Evolutionary conservation across 2,888 invertebrate genomes (phyloP), one percentile per base, ranked within the genome.

Genomic region (Ophraella communa): DNA sequence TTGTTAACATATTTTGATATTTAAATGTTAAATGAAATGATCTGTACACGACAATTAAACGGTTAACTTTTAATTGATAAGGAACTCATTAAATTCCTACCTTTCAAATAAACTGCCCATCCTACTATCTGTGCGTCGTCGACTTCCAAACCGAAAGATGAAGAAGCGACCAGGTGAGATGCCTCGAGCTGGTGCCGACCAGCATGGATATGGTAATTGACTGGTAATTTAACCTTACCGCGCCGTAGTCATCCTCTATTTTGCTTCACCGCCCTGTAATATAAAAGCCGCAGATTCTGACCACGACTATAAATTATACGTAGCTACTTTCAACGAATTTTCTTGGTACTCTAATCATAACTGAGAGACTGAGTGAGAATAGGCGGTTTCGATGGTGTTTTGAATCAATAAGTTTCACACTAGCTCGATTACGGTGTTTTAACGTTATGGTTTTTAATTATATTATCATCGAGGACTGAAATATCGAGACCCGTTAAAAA

Each of bases 231-330:
- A 76, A 77, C 77, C 76, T 75, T 62, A 56, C 60, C 55, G 55
- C 44, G 56, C 52, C 61, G 56, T 52, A 30, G 39, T 23, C 14
- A 45, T 27, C 57, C 53, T 63, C 53, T 63, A 63, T 55, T 77
- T 77, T 75, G 66, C 73, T 73, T 69, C 68, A 77, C 80, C 80
- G 81, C 81, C 78, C 78, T 81, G 76, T 80, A 80, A 81, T 81
- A 79, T 78, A 72, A 73, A 72, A 72, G 74, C 79, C 79, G 80
- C 79, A 67, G 53, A 62, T 66, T 67, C 69, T 69, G 67, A 67
- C 66, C 67, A 62, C 66, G 45, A 49, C 63, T 47, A 69, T 63
- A 49, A 54, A 64, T 62, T 69, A 58, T 39, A 69, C 67, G 66
- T 17, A 45, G 57, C 63, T 63, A 52, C 63, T 63, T 63, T 63